These are phyloP conservation scores for Tethya wilhelma DNA, from an alignment of 37 sponge, comb jelly and placozoan genomes.

Conservation along the genomic window DNA sequence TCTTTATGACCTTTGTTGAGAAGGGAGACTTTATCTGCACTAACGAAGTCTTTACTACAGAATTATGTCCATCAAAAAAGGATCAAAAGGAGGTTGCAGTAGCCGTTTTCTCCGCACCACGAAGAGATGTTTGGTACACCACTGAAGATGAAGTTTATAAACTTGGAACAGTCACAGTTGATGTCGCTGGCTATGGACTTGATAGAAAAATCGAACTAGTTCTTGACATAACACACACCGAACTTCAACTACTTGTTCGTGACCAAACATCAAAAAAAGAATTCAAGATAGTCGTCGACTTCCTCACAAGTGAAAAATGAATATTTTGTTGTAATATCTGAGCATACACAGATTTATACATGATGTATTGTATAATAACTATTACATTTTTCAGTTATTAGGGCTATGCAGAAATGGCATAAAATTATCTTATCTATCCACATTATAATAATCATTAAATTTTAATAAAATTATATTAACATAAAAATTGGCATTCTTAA, in stretches of 20 bases:
- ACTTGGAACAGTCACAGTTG: constrained; percentile 35
- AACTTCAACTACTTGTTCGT: constrained; percentile 40
- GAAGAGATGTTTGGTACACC: constrained; percentile 33
- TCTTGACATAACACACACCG: constrained; percentile 44
- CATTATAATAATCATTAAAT: no score
- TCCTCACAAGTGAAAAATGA: no score
- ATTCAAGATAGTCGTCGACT: no score
- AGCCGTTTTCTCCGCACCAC: constrained; percentile 19
- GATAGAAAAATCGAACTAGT: constrained; percentile 19
- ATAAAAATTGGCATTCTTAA: no score
- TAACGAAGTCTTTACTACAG: constrained; percentile 32
- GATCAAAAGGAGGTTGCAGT: constrained; percentile 17
- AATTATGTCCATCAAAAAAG: neutral
- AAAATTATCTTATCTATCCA: no score
- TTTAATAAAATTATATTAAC: no score
- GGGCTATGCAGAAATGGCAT: no score
- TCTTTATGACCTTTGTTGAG: constrained; percentile 36
- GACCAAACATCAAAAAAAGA: no score
- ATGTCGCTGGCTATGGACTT: neutral
- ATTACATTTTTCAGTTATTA: no score
- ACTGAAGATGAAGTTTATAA: constrained; percentile 12
- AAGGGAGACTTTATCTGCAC: constrained; percentile 23
- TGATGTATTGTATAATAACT: no score
- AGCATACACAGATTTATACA: no score
- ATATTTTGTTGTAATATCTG: no score